Evolutionary conservation across 2,797 vertebrate species (phyloP), one percentile per base, ranked within the genome.

Genomic region (Enteromius argenteus): DNA sequence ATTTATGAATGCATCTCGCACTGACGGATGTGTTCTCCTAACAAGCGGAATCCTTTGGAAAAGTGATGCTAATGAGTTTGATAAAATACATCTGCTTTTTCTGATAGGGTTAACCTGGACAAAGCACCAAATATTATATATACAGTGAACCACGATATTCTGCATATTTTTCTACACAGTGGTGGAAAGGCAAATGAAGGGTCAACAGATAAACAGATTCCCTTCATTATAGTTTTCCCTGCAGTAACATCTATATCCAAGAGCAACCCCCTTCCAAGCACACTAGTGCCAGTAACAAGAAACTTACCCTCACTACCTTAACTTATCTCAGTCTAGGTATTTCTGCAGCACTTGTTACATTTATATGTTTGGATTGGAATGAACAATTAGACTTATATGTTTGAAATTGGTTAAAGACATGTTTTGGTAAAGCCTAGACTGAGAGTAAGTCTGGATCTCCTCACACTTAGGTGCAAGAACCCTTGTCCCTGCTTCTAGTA

Each of bases 271-370:
- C 86, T 86, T 88, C 89, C 84, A 17, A 75, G 85, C 88, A 90
- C 87, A 76, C 35, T 23, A 76, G 53, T 58, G 71, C 83, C 86
- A 87, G 5, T 74, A 78, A 81, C 83, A 87, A 94, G 93, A 93
- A 87, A 79, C 92, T 94, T 77, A 90, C 92, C 84, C 67, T 80
- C 80, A 79, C 71, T 86, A 89, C 80, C 90, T 88, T 68, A 92
- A 94, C 92, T 88, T 92, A 95, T 94, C 94, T 96, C 95, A 96
- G 95, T 94, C 93, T 94, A 93, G 93, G 79, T 39, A 23, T 30
- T 37, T 75, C 21, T 46, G 21, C 14, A 49, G 39, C 77, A 64
- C 73, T 68, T 64, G 0, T 51, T 49, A 46, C 4, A 3, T 60
- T 9, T 14, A 19, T n/a, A 37, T 39, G 21, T 39, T 58, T 27